Conservation (phyloP, 2,797 vertebrate genomes). For the Phoebastria nigripes region DNA sequence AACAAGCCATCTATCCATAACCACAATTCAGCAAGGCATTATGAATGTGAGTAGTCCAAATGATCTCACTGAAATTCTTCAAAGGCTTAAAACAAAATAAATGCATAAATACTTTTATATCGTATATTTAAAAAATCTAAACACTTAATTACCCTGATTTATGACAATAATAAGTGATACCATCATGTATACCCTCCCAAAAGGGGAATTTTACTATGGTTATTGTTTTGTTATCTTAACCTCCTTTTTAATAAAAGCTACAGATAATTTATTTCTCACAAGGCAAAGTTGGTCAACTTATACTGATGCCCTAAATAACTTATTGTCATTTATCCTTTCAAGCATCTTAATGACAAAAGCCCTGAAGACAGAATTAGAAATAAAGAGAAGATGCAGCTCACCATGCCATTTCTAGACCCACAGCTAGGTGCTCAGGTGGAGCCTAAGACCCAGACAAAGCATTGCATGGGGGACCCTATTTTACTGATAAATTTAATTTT, state of each 20-base stretch:
- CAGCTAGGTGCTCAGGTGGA: slow-evolving; percentile 5
- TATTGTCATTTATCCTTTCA: background rate
- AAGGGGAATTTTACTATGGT: background rate
- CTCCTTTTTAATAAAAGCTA: slow-evolving; percentile 1
- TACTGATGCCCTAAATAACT: background rate
- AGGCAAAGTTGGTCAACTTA: background rate
- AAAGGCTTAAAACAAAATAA: background rate
- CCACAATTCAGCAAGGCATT: background rate
- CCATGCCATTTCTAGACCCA: background rate
- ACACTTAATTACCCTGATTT: background rate
- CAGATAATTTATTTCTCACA: slow-evolving; percentile 14
- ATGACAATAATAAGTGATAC: background rate
- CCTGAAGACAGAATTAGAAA: background rate
- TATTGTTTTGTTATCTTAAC: slow-evolving; percentile 16
- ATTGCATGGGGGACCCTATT: slow-evolving; percentile 7
- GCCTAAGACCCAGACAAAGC: background rate
- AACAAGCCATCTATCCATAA: background rate
- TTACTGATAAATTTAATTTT: slow-evolving; percentile 64
- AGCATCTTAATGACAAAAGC: slow-evolving; percentile 15
- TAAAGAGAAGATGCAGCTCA: background rate
- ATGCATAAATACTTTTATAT: background rate
- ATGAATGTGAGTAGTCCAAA: background rate
- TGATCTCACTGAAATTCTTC: background rate
- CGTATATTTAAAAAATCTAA: background rate
- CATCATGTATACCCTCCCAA: background rate